A percentile compares a stretch with the other conserved stretches of the same genome.
phyloP scores from a whole-genome alignment of 2,113 vertebrate genomes.

The Equus quagga region DNA sequence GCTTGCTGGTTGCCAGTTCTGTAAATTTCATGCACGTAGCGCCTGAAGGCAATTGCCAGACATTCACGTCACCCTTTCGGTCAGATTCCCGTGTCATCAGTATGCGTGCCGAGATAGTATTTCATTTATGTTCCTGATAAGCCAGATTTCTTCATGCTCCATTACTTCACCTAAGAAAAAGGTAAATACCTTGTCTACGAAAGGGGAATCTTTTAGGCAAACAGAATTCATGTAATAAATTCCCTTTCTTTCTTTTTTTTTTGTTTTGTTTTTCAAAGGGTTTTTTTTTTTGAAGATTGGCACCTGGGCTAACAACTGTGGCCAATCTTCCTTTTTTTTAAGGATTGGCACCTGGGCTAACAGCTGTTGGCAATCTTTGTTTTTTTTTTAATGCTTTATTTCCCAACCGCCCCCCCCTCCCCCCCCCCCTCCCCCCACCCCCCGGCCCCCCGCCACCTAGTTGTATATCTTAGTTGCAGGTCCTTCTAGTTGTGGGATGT shows the following conservation, averaged over 20 bases:
- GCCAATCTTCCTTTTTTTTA: no score
- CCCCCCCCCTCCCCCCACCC: no score
- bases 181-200: neutral
- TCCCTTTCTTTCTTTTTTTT: slow-evolving; percentile 20
- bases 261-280: no score
- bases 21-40: neutral
- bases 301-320: no score
- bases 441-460: no score
- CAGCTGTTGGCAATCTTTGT: no score
- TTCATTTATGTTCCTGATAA: neutral
- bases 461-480: no score
- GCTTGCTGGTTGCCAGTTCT: neutral
- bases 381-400: no score
- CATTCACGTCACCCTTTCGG: neutral
- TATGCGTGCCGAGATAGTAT: neutral
- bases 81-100: neutral
- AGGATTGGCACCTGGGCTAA: no score
- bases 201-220: neutral
- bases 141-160: neutral
- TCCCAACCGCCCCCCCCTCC: no score
- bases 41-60: neutral
- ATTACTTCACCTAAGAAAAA: neutral
- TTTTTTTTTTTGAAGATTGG: no score
- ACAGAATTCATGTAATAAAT: neutral
- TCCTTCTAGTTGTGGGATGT: no score